Conservation (phyloP, 2,888 invertebrate genomes). For the Andrena minutula region DNA sequence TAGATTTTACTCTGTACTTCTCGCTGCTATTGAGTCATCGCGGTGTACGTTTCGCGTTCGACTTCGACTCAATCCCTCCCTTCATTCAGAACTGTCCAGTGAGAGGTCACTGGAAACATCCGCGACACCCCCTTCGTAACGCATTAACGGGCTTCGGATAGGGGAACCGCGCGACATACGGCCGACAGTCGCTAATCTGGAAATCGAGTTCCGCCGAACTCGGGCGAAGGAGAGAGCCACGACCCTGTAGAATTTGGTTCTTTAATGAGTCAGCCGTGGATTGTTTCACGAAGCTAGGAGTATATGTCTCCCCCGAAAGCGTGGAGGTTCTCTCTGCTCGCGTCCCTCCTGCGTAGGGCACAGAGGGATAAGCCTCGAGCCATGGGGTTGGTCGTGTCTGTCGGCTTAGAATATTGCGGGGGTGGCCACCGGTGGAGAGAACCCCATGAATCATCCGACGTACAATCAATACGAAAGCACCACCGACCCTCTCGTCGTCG, state of each 20-base stretch:
- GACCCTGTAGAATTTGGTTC: conserved; percentile 12
- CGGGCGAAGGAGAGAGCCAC: neutral
- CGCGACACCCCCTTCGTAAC: too few relatives aligned
- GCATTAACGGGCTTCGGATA: too few relatives aligned
- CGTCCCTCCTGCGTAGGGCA: conserved; percentile 43
- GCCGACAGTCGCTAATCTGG: neutral
- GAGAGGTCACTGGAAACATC: too few relatives aligned
- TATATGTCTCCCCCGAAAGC: conserved; percentile 51
- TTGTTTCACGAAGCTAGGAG: conserved; percentile 14
- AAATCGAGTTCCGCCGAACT: neutral
- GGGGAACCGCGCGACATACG: neutral
- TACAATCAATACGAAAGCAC: conserved; percentile 82
- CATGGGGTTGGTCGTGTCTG: conserved; percentile 68
- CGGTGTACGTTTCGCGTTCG: too few relatives aligned
- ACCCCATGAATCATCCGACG: conserved; percentile 83
- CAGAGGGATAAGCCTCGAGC: conserved; percentile 61
- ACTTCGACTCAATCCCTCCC: too few relatives aligned
- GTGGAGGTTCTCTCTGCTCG: conserved; percentile 36
- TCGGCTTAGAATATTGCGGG: conserved; percentile 78
- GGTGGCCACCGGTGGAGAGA: conserved; percentile 68
- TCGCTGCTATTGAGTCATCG: too few relatives aligned
- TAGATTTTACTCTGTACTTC: too few relatives aligned
- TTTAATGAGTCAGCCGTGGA: conserved; percentile 53
- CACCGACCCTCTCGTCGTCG: conserved; percentile 68
- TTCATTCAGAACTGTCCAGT: too few relatives aligned